Evolutionary conservation across 2,113 vertebrate species (phyloP).

Genomic region (Elephantulus edwardii): DNA sequence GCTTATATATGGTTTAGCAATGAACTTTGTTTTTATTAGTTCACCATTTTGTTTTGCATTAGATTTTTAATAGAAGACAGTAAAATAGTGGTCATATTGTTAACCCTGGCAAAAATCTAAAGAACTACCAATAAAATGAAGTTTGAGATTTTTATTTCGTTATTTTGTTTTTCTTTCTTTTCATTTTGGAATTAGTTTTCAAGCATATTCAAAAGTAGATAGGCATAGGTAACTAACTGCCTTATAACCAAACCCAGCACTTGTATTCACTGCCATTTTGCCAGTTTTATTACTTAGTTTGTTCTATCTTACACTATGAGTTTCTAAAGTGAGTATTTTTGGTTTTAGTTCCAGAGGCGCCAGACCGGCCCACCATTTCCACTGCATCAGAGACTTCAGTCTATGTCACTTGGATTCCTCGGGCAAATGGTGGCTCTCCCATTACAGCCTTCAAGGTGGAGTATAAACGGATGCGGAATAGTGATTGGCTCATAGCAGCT

Average conservation of each 20-base stretch:
- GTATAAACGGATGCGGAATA: conserved; percentile 88
- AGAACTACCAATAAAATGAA: background rate
- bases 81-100: background rate
- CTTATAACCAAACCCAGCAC: background rate
- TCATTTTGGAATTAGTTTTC: background rate
- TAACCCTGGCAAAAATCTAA: background rate
- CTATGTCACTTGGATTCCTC: conserved; percentile 98
- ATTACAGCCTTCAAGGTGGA: conserved; percentile 97
- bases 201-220: background rate
- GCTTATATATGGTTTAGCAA: background rate
- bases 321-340: conserved; percentile 41
- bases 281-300: background rate
- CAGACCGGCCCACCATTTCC: conserved; percentile 95
- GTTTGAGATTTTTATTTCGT: background rate
- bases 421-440: conserved; percentile 96
- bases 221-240: too few relatives aligned
- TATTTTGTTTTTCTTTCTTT: background rate
- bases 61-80: background rate
- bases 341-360: conserved; percentile 93
- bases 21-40: background rate
- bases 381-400: conserved; percentile 93
- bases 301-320: background rate
- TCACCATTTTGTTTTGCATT: background rate
- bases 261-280: background rate
- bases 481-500: conserved; percentile 91